phyloP scores from a whole-genome alignment of 2,113 vertebrate species.

The Falco punctatus region DNA sequence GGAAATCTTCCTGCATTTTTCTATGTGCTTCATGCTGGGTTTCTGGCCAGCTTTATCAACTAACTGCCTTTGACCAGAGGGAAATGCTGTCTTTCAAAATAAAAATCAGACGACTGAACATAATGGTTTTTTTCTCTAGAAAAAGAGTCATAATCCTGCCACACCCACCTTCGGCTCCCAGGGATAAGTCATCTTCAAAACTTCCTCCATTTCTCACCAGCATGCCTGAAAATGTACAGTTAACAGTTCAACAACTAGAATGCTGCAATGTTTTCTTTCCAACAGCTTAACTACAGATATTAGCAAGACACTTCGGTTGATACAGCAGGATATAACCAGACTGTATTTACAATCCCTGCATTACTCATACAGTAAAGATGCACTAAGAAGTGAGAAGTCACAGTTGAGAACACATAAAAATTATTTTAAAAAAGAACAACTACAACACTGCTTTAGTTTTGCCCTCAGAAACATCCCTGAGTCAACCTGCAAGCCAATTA shows the following conservation, averaged over 20 bases:
- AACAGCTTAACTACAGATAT: neutral
- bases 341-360: neutral
- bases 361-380: neutral
- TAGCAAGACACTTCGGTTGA: neutral
- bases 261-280: neutral
- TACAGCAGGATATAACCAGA: slow-evolving; percentile 1
- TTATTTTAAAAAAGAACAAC: neutral
- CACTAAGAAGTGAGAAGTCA: neutral
- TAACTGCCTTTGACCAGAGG: neutral
- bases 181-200: slow-evolving; percentile 98
- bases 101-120: slow-evolving; percentile 3
- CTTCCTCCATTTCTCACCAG: slow-evolving; percentile 90
- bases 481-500: neutral
- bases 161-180: slow-evolving; percentile 95
- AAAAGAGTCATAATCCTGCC: slow-evolving; percentile 14
- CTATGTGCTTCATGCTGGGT: neutral
- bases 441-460: neutral
- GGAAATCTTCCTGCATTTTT: neutral
- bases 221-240: slow-evolving; percentile 78
- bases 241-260: slow-evolving; percentile 33
- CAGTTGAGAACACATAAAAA: neutral
- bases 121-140: neutral
- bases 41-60: neutral
- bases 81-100: neutral
- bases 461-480: neutral